Evolutionary conservation across 2,888 invertebrate species (phyloP).

Genomic region (Pseudolycoriella hygida): DNA sequence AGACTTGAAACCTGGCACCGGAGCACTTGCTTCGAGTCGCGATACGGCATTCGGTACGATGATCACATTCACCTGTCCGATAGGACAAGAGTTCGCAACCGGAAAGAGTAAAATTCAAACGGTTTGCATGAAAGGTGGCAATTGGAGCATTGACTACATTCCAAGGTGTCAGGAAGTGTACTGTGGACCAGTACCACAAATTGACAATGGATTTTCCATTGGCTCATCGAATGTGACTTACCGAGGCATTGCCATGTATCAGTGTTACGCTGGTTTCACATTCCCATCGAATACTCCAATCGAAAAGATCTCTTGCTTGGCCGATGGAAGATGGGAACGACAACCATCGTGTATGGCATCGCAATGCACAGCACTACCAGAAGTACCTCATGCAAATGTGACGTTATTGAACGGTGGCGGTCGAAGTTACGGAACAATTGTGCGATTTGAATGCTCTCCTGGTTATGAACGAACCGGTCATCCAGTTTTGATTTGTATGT

Average conservation of each 20-base stretch:
- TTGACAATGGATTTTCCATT: conserved; percentile 92
- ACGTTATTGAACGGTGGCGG: conserved; percentile 79
- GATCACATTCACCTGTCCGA: conserved; percentile 79
- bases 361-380: conserved; percentile 72
- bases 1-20: conserved; percentile 61
- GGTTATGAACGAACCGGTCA: conserved; percentile 77
- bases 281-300: conserved; percentile 76
- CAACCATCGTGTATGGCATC: conserved; percentile 84
- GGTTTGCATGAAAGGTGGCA: conserved; percentile 74
- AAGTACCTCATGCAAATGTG: conserved; percentile 74
- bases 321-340: conserved; percentile 83
- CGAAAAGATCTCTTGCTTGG: conserved; percentile 74
- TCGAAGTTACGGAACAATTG: conserved; percentile 83
- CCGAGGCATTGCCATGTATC: conserved; percentile 82
- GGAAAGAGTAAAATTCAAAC: conserved; percentile 70
- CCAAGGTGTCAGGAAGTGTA: conserved; percentile 77
- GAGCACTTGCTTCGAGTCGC: conserved; percentile 76
- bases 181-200: conserved; percentile 95
- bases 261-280: conserved; percentile 91
- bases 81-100: conserved; percentile 86
- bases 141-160: conserved; percentile 83
- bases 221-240: conserved; percentile 92
- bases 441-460: conserved; percentile 80
- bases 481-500: conserved; percentile 85
- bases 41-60: conserved; percentile 83